Percentiles rank a stretch among this genome's conserved stretches.
Conservation (phyloP, 2,797 vertebrate species). For the Micromesistius poutassou region DNA sequence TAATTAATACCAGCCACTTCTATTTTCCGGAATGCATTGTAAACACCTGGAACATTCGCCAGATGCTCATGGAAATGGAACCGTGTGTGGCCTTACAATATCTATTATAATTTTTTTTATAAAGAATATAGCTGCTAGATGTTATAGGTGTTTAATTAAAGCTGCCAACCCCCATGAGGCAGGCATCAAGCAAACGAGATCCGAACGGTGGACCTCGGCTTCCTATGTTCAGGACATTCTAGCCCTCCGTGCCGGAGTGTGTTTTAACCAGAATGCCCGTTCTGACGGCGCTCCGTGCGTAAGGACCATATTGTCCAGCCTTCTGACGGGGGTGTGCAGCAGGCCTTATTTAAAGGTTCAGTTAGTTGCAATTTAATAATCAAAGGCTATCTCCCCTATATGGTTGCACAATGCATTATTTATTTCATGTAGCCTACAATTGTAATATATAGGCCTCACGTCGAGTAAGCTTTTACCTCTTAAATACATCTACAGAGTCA, state of each 20-base stretch:
- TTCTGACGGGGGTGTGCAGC: background rate
- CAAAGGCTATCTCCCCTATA: background rate
- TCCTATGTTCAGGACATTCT: background rate
- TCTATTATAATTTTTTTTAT: background rate
- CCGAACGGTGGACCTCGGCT: background rate
- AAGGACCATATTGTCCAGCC: background rate
- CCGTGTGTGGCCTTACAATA: background rate
- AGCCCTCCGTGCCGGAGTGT: background rate
- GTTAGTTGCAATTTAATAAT: background rate
- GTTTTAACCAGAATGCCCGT: too few relatives aligned
- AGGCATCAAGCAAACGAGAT: background rate
- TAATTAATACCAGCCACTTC: background rate
- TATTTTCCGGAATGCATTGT: background rate
- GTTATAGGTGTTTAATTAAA: background rate
- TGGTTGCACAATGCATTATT: background rate
- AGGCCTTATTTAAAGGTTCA: background rate
- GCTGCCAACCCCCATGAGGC: background rate
- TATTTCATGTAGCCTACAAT: background rate
- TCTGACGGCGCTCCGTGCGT: too few relatives aligned
- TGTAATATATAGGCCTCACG: background rate
- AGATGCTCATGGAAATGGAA: background rate
- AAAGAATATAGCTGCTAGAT: background rate
- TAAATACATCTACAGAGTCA: background rate
- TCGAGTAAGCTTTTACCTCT: background rate
- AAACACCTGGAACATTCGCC: background rate